Percentiles rank a stretch among this genome's conserved stretches.
Conservation (phyloP, 2,113 vertebrate genomes). For the Nothoprocta perdicaria region DNA sequence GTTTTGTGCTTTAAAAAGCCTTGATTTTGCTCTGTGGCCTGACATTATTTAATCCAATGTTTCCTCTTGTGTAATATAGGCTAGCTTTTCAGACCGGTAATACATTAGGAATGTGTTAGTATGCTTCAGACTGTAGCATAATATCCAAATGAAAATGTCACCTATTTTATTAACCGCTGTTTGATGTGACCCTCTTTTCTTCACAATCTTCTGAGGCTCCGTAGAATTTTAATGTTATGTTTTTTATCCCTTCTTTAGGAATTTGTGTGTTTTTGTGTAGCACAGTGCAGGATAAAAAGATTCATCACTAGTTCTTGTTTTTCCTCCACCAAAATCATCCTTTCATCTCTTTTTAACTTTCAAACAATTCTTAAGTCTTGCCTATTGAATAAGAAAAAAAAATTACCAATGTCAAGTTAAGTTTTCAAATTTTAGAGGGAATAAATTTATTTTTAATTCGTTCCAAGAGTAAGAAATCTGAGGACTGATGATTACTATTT, state of each 20-base stretch:
- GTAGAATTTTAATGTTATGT: background rate
- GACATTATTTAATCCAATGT: background rate
- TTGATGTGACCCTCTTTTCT: background rate
- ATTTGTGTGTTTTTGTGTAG: background rate
- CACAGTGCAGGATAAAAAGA: background rate
- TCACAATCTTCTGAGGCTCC: background rate
- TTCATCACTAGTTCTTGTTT: background rate
- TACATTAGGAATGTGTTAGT: background rate
- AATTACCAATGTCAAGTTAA: background rate
- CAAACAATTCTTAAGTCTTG: background rate
- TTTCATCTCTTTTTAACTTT: background rate
- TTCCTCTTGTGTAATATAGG: background rate
- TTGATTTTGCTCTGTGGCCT: background rate
- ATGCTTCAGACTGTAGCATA: background rate
- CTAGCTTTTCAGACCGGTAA: conserved; percentile 22
- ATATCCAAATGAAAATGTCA: background rate
- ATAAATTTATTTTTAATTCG: background rate
- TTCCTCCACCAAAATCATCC: background rate
- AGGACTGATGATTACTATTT: background rate
- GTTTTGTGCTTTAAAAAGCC: conserved; percentile 15
- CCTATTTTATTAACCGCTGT: conserved; percentile 18
- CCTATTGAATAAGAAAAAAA: background rate
- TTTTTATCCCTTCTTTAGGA: background rate
- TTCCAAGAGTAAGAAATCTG: background rate
- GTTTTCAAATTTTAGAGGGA: background rate